A percentile compares a stretch with the other conserved stretches of the same genome.
These are phyloP conservation scores for Cyprinodon variegatus DNA, from an alignment of 2,113 vertebrate species.

Conservation along the genomic window DNA sequence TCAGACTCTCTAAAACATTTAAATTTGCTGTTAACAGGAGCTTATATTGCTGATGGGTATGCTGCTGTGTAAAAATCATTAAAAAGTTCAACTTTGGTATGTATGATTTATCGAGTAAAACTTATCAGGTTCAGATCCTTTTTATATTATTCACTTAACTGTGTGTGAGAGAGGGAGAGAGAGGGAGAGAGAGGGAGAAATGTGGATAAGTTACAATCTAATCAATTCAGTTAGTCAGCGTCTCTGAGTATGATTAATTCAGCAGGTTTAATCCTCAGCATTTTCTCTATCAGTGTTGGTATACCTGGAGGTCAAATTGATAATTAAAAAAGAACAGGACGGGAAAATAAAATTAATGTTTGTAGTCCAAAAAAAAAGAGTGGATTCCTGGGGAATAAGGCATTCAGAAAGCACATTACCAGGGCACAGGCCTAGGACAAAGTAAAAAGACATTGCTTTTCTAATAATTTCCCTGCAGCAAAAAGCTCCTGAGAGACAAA, in stretches of 20 bases:
- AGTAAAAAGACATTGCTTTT: slow-evolving; percentile 42
- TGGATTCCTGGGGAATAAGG: slow-evolving; percentile 33
- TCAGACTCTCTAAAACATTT: slow-evolving; percentile 12
- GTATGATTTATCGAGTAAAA: slow-evolving; percentile 35
- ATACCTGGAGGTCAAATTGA: slow-evolving; percentile 53
- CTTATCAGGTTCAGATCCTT: slow-evolving; percentile 33
- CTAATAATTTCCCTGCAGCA: slow-evolving; percentile 58
- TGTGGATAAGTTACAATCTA: slow-evolving; percentile 45
- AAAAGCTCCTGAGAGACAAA: slow-evolving; percentile 56
- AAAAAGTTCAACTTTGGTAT: slow-evolving; percentile 11
- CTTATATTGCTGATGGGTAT: slow-evolving; percentile 33
- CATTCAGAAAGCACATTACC: slow-evolving; percentile 45
- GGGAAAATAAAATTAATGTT: slow-evolving; percentile 39
- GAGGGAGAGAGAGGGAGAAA: slow-evolving; percentile 8
- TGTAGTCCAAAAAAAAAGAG: slow-evolving; percentile 25
- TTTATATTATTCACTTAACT: slow-evolving; percentile 40
- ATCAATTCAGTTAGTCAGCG: slow-evolving; percentile 46
- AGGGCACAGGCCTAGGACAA: slow-evolving; percentile 40
- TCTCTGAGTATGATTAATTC: slow-evolving; percentile 38
- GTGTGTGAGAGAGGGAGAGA: not conserved
- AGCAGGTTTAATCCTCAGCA: slow-evolving; percentile 42
- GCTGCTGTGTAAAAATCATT: slow-evolving; percentile 29
- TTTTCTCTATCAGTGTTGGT: slow-evolving; percentile 46
- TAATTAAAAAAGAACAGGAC: slow-evolving; percentile 54
- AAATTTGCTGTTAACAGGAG: slow-evolving; percentile 25